phyloP scores from a whole-genome alignment of 2,113 vertebrate genomes.

The Hippocampus zosterae region DNA sequence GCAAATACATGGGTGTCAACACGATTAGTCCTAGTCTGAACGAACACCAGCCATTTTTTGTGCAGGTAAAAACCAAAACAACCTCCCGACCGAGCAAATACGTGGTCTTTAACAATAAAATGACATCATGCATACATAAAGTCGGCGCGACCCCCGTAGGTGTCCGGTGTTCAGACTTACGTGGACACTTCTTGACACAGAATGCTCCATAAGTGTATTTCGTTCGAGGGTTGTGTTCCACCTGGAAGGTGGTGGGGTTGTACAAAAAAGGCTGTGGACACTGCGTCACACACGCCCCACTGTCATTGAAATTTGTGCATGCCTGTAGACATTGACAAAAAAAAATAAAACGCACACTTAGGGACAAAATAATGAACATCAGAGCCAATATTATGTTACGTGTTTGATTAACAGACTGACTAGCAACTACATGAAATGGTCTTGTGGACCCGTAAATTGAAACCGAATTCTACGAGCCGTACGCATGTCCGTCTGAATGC shows the following conservation, averaged over 20 bases:
- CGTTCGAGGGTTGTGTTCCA: conserved; percentile 91
- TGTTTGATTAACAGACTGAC: not conserved
- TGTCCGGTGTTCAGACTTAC: conserved; percentile 70
- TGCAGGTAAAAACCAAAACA: too few relatives aligned
- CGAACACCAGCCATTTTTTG: too few relatives aligned
- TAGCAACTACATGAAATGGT: not conserved
- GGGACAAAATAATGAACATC: not conserved
- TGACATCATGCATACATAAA: not conserved
- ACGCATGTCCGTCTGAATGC: conserved; percentile 2
- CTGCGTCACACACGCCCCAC: conserved; percentile 94
- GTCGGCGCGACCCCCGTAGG: not conserved
- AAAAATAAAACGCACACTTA: not conserved
- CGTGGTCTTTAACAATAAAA: not conserved
- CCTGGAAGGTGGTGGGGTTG: conserved; percentile 93
- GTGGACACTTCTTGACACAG: conserved; percentile 97
- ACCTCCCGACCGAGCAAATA: too few relatives aligned
- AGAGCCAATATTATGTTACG: not conserved
- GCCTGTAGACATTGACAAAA: conserved; percentile 72
- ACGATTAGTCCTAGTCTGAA: too few relatives aligned
- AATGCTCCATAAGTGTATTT: conserved; percentile 98
- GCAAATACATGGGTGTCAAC: too few relatives aligned
- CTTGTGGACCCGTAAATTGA: not conserved
- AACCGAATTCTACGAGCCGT: not conserved
- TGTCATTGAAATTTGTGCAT: conserved; percentile 99
- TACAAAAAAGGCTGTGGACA: conserved; percentile 96